Evolutionary conservation across 2,888 invertebrate genomes (phyloP).

Genomic region (Melinopterus prodromus): DNA sequence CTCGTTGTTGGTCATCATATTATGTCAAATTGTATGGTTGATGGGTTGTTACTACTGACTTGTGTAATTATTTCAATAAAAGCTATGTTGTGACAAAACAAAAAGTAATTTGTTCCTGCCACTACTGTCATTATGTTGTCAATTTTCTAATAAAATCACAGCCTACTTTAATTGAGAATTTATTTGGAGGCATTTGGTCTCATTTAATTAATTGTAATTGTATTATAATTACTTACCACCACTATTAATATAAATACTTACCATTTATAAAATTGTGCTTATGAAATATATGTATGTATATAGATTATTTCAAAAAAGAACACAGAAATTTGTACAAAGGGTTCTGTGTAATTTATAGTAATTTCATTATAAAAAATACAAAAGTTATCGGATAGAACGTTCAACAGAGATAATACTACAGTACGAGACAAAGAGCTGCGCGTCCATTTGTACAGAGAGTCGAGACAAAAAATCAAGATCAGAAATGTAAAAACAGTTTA

Average conservation of each 20-base stretch:
- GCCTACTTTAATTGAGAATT: too few relatives aligned
- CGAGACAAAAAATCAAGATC: background rate
- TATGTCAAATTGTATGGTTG: too few relatives aligned
- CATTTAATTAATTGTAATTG: too few relatives aligned
- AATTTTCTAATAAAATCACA: too few relatives aligned
- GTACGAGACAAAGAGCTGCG: background rate
- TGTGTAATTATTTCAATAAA: too few relatives aligned
- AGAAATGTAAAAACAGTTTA: conserved; percentile 4
- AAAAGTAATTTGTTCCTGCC: too few relatives aligned
- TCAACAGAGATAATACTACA: background rate
- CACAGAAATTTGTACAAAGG: background rate
- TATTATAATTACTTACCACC: background rate
- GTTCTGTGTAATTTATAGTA: background rate
- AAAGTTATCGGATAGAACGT: background rate
- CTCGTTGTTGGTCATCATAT: too few relatives aligned
- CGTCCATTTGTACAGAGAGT: background rate
- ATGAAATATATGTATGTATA: background rate
- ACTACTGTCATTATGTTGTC: too few relatives aligned
- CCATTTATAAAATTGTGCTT: background rate
- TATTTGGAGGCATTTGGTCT: too few relatives aligned
- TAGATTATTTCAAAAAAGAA: background rate
- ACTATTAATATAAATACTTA: background rate
- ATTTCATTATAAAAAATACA: background rate
- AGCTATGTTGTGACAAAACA: too few relatives aligned
- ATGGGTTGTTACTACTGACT: too few relatives aligned